These are phyloP conservation scores for Esperia sulphurella DNA, from an alignment of 2,888 invertebrate species.

Conservation along the genomic window DNA sequence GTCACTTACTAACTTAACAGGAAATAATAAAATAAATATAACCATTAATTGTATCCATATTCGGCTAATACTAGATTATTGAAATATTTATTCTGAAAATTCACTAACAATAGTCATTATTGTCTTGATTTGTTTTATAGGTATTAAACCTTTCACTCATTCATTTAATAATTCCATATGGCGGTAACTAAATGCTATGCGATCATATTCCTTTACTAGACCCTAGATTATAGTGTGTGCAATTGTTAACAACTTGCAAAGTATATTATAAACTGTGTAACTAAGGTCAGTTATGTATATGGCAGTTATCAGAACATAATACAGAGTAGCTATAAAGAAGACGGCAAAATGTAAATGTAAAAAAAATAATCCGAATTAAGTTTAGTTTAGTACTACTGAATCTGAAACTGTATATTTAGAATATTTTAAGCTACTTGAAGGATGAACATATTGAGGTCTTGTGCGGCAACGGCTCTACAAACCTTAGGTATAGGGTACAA, in stretches of 20 bases:
- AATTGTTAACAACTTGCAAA: neutral
- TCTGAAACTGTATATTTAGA: neutral
- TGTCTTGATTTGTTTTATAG: neutral
- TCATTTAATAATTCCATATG: neutral
- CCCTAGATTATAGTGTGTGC: conserved; percentile 2
- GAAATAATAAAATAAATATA: neutral
- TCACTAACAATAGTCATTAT: conserved; percentile 3
- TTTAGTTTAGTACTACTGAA: too few species aligned
- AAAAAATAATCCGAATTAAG: too few species aligned
- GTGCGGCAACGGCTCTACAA: neutral
- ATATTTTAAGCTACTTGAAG: neutral
- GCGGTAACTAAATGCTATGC: conserved; percentile 7
- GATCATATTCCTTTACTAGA: conserved; percentile 16
- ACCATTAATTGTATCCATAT: neutral
- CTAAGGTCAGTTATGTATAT: neutral
- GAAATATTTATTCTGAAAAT: neutral
- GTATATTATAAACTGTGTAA: neutral
- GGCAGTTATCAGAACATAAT: neutral
- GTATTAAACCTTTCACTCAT: neutral
- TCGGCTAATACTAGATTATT: neutral
- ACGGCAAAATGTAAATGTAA: too few species aligned
- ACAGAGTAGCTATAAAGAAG: too few species aligned
- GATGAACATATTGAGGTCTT: neutral
- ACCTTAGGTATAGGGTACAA: too few species aligned
- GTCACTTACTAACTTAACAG: conserved; percentile 25